Conservation (phyloP, 2,797 vertebrate species). For the Lutra lutra region DNA sequence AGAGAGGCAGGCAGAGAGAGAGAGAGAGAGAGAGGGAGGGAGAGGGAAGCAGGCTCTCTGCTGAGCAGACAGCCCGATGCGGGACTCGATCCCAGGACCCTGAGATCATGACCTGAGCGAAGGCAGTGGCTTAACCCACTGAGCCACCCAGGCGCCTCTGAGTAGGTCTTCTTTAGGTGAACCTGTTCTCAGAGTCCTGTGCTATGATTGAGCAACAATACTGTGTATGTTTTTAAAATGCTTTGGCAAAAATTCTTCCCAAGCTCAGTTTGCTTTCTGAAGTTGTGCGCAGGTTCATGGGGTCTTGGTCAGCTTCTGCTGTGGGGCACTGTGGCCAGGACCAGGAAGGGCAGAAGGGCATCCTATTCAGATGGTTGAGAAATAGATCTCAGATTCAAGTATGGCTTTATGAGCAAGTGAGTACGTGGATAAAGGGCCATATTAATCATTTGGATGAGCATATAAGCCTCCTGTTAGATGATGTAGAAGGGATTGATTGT, state of each 20-base stretch:
- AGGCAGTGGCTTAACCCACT: no score
- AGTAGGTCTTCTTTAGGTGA: background rate
- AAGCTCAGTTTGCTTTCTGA: background rate
- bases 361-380: background rate
- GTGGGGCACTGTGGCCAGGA: slow-evolving; percentile 98
- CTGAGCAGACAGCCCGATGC: no score
- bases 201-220: background rate
- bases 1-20: no score
- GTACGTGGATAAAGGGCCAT: background rate
- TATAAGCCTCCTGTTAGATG: background rate
- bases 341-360: slow-evolving; percentile 94
- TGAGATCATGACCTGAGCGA: no score
- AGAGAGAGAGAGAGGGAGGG: no score
- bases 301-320: slow-evolving; percentile 50
- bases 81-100: no score
- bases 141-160: no score
- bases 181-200: background rate
- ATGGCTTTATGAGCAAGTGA: background rate
- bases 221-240: background rate
- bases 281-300: background rate
- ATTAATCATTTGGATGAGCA: background rate
- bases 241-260: background rate
- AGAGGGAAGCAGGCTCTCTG: no score
- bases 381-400: background rate
- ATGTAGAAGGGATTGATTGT: background rate